phyloP scores from a whole-genome alignment of 2,888 invertebrate species.

The Aporophyla nigra region DNA sequence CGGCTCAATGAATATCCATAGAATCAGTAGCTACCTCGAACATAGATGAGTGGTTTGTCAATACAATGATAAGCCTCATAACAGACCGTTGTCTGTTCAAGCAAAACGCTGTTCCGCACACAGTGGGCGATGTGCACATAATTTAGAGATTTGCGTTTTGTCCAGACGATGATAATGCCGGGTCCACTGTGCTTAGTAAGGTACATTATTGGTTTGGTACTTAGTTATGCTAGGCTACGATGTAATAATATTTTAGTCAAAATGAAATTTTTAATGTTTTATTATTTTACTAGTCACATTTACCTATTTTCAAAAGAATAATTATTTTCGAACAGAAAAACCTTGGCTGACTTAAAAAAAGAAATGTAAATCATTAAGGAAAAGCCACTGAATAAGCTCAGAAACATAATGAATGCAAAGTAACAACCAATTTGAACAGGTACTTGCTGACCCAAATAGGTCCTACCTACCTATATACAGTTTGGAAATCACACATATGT shows the following conservation, averaged over 20 bases:
- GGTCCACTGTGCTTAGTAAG: conserved; percentile 36
- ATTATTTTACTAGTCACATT: background rate
- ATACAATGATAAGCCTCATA: conserved; percentile 51
- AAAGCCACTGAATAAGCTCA: background rate
- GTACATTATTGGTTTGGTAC: background rate
- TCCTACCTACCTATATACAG: too few relatives aligned
- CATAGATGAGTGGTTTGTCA: conserved; percentile 41
- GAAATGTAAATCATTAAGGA: background rate
- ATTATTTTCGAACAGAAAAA: background rate
- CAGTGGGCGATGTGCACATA: conserved; percentile 52
- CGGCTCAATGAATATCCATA: conserved; percentile 13
- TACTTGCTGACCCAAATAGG: too few relatives aligned
- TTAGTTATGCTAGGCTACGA: too few relatives aligned
- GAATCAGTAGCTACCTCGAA: conserved; percentile 28
- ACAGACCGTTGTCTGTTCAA: conserved; percentile 42
- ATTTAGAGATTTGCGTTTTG: conserved; percentile 39
- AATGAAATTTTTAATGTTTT: background rate
- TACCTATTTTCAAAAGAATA: background rate
- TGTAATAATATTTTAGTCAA: background rate
- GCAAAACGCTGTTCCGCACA: conserved; percentile 40
- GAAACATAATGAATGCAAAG: too few relatives aligned
- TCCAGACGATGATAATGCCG: conserved; percentile 21
- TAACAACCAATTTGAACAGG: background rate
- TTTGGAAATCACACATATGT: too few relatives aligned
- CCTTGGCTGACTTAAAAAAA: background rate